Base-by-base conservation (phyloP, 2,888 invertebrate genomes). In the Megaustenia siamemsis region DNA sequence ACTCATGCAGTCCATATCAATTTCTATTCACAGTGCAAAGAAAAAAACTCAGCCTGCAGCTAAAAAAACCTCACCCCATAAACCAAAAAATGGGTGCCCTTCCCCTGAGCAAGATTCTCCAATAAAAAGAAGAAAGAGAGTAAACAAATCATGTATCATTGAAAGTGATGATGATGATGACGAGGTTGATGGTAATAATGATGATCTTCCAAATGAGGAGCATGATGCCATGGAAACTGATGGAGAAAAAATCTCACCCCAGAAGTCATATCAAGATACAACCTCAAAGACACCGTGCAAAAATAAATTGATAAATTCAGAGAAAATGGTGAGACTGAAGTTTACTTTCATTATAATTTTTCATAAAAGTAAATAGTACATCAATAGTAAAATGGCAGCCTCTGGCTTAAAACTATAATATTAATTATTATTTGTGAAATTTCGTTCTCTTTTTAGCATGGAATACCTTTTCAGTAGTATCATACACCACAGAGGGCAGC, bases 111-210 rank as follows among this genome's bases (percentile, higher is more conserved):
- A 45, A 5, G 89, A 89, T 53, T 89, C 90, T 15, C 91, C 91
- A n/a, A 86, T 91, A 10, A 90, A 84, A 66, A 81, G 88, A 85
- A 86, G 86, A 1, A 87, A 87, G 8, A 60, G 88, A 8, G 86
- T 86, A n/a, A 89, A 88, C 75, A 87, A 86, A 79, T 88, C 86
- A 28, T 85, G 89, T 45, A 82, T 92, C n/a, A 88, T 92, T 32
- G 91, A 91, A 45, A 91, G 91, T 88, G 91, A 91, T 88, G 90
- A 90, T 35, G 90, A 90, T 35, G 89, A 88, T 53, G 85, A 86
- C 24, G 71, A 69, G 35, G 77, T 38, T 66, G 40, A 32, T 68
- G 78, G 40, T 21, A 40, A 78, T 63, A 80, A 60, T 28, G 28
- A 21, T 63, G 60, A 35, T n/a, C 28, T 28, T 3, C 40, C 45